Evolutionary conservation across 2,888 invertebrate species (phyloP).

Genomic region (Spodoptera exigua): DNA sequence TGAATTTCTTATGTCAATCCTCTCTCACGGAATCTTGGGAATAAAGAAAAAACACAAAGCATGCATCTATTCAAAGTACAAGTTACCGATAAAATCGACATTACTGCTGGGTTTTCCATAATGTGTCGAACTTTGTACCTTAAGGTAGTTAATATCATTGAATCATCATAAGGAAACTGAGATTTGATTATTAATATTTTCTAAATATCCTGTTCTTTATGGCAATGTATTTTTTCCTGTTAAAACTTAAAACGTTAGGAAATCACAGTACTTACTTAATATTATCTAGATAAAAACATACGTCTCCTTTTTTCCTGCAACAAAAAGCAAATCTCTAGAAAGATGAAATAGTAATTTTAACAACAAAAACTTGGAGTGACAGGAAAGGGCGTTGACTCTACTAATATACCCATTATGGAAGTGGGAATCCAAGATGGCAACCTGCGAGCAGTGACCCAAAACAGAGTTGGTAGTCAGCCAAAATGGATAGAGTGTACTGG

Average conservation of each 20-base stretch:
- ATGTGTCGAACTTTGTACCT: conserved; percentile 23
- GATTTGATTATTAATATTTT: neutral
- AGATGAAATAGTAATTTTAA: neutral
- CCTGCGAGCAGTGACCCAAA: conserved; percentile 28
- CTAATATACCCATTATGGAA: conserved; percentile 32
- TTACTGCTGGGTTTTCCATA: conserved; percentile 17
- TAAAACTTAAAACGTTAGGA: neutral
- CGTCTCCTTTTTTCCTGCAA: too few relatives aligned
- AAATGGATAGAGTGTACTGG: conserved; percentile 7
- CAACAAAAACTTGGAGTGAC: conserved; percentile 8
- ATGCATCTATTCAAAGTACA: neutral
- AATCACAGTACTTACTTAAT: too few relatives aligned
- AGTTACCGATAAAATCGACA: neutral
- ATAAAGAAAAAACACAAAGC: too few relatives aligned
- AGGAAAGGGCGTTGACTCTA: conserved; percentile 50
- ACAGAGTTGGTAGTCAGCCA: conserved; percentile 42
- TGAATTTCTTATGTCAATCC: neutral
- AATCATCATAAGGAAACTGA: conserved; percentile 12
- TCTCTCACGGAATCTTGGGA: too few relatives aligned
- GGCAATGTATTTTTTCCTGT: neutral
- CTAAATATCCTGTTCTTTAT: conserved; percentile 3
- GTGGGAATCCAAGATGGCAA: conserved; percentile 27
- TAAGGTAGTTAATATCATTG: conserved; percentile 4
- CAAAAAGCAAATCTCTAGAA: too few relatives aligned
- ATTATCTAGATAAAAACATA: too few relatives aligned